Base-by-base conservation (phyloP, 2,888 invertebrate species). In the Diplolepis rosae region DNA sequence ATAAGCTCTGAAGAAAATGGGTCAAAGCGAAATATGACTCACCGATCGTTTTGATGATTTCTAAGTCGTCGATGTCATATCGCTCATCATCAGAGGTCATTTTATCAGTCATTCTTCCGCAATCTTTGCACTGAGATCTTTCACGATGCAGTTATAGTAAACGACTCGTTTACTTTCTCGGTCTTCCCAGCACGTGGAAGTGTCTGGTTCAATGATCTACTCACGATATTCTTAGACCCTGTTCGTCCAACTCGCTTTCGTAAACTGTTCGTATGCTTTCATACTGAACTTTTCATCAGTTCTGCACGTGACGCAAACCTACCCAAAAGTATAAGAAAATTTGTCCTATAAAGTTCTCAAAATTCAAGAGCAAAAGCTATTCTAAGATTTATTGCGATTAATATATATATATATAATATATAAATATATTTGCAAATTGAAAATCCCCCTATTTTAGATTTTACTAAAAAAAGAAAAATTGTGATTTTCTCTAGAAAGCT, bases 21-120 rank as follows among this genome's bases (percentile, higher is more conserved):
- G 1, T 4, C n/a, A 61, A n/a, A 30, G 13, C 27, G 13, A 5
- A 6, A n/a, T 45, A 13, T 66, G 50, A 91, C 95, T 94, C 87
- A 96, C 96, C 96, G 75, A 96, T 95, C 72, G 96, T 96, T 90
- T 95, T 96, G 81, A 96, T 92, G 82, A 95, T 95, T 88, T 95
- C 95, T 83, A 95, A 93, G 87, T 96, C 95, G 78, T 95, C 95
- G 80, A 96, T 89, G 84, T 93, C 92, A 83, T 92, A 93, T 24
- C 80, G 78, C 68, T 87, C 87, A 71, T 87, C 87, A 72, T 87
- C 87, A 11, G 86, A 86, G 27, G 78, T 80, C 66, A 81, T 83
- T 11, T 83, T 81, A 18, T 80, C 80, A 18, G 83, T 82, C 83
- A 83, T 83, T n/a, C 22, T 74, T 65, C 42, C 15, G 28, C 4